Evolutionary conservation across 2,113 vertebrate genomes (phyloP).

Genomic region (Dermatemys mawii): DNA sequence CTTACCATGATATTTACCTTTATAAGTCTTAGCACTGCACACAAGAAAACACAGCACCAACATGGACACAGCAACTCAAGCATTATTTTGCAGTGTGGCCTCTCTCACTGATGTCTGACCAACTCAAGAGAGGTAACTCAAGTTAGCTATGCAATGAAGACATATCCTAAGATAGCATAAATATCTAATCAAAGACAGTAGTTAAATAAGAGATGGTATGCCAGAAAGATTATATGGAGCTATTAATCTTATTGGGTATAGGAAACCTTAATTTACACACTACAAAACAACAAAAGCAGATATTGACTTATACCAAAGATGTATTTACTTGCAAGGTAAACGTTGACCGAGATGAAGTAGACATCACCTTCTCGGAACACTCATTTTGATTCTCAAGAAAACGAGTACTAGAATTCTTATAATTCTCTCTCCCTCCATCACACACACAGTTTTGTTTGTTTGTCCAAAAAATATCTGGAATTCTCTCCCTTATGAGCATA

Average conservation of each 20-base stretch:
- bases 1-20: background rate
- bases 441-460: background rate
- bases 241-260: background rate
- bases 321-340: background rate
- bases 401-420: background rate
- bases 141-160: background rate
- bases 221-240: background rate
- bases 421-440: background rate
- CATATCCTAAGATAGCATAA: background rate
- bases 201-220: background rate
- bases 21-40: background rate
- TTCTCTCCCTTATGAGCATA: background rate
- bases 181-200: background rate
- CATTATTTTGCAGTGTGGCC: background rate
- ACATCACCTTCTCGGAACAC: background rate
- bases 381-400: background rate
- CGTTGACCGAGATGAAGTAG: background rate
- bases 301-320: background rate
- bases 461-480: background rate
- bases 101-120: constrained; percentile 11
- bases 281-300: background rate
- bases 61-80: background rate
- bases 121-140: background rate
- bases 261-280: background rate
- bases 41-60: background rate